These are phyloP conservation scores for Syrphus vitripennis DNA, from an alignment of 2,888 invertebrate genomes.

Conservation along the genomic window DNA sequence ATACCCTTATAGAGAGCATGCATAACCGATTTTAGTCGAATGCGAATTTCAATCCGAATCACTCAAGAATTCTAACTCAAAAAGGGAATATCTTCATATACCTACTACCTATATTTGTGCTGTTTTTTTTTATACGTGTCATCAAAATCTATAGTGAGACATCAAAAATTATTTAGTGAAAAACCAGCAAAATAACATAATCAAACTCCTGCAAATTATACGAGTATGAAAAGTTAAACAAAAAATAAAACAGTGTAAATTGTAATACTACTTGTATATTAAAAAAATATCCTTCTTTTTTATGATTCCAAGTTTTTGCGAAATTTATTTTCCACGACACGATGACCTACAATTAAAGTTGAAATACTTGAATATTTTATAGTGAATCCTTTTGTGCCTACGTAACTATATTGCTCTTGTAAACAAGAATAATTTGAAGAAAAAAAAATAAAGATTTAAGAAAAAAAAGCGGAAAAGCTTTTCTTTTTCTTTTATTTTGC, in stretches of 20 bases:
- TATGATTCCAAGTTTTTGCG: neutral
- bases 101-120: too few species aligned
- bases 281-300: neutral
- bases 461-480: slow-evolving; percentile 68
- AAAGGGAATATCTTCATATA: neutral
- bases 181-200: neutral
- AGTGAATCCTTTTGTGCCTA: slow-evolving; percentile 44
- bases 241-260: neutral
- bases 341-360: neutral
- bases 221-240: slow-evolving; percentile 20
- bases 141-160: slow-evolving; percentile 7
- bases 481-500: slow-evolving; percentile 45
- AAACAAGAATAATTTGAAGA: slow-evolving; percentile 45
- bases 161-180: neutral
- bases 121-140: slow-evolving; percentile 5
- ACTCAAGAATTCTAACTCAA: neutral
- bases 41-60: neutral
- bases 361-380: neutral
- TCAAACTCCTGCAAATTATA: neutral
- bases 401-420: slow-evolving; percentile 67
- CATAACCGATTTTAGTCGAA: slow-evolving; percentile 1
- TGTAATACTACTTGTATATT: neutral
- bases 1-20: neutral
- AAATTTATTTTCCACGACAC: neutral
- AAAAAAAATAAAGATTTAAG: neutral